phyloP scores from a whole-genome alignment of 2,113 vertebrate genomes.

The Marmota monax region DNA sequence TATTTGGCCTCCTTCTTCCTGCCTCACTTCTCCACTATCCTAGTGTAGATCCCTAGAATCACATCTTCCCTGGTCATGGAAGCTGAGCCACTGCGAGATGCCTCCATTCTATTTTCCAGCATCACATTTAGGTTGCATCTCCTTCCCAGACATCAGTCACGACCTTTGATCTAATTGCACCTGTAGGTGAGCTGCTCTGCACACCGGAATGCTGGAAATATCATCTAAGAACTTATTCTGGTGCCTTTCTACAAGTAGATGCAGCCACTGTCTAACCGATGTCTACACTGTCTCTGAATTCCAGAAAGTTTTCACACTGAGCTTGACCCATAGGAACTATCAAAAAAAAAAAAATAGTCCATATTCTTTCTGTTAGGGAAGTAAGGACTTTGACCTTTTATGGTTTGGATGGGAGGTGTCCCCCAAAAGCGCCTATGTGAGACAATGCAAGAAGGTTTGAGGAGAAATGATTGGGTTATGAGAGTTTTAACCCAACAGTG shows the following conservation, averaged over 20 bases:
- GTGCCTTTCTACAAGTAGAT: neutral
- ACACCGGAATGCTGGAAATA: neutral
- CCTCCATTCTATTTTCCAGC: neutral
- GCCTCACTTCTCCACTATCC: neutral
- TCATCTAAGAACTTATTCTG: neutral
- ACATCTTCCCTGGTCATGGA: neutral
- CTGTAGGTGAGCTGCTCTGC: neutral
- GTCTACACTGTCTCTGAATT: neutral
- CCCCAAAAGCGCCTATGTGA: too few species aligned
- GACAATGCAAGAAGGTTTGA: too few species aligned
- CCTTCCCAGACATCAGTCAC: neutral
- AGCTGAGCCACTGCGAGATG: neutral
- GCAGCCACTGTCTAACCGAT: neutral
- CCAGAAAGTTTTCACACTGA: neutral
- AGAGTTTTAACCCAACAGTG: too few species aligned
- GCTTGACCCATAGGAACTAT: neutral
- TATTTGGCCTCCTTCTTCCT: neutral
- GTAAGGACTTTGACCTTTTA: too few species aligned
- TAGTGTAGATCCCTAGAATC: neutral
- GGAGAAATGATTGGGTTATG: too few species aligned
- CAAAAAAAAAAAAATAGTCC: neutral
- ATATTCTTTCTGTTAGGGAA: neutral
- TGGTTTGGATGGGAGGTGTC: too few species aligned
- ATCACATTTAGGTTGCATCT: neutral
- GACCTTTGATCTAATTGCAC: neutral